Conservation (phyloP, 2,113 vertebrate genomes). For the Ceratotherium simum region DNA sequence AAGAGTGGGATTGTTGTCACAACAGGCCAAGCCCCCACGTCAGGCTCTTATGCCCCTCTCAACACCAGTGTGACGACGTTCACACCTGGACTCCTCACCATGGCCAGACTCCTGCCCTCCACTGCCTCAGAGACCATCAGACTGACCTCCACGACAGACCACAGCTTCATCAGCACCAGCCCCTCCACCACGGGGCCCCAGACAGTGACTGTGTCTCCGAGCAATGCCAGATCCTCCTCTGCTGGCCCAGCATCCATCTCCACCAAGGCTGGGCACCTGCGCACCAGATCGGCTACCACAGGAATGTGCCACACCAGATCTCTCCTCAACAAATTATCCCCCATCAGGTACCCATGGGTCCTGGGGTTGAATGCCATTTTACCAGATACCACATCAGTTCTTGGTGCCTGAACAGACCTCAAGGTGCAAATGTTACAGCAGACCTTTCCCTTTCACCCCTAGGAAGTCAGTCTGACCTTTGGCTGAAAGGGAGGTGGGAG, state of each 20-base stretch:
- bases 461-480: background rate
- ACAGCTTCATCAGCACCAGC: background rate
- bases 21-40: background rate
- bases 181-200: background rate
- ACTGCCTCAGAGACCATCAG: background rate
- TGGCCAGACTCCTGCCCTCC: conserved; percentile 16
- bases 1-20: background rate
- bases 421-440: background rate
- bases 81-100: conserved; percentile 39
- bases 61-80: background rate
- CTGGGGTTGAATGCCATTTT: background rate
- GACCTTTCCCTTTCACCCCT: too few relatives aligned
- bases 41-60: background rate
- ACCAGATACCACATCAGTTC: background rate
- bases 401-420: background rate
- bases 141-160: background rate
- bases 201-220: background rate
- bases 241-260: background rate
- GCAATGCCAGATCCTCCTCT: background rate
- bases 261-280: background rate
- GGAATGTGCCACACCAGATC: background rate
- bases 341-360: conserved; percentile 61
- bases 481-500: background rate
- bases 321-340: conserved; percentile 24
- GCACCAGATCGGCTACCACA: background rate